Evolutionary conservation across 2,113 vertebrate species (phyloP).

Genomic region (Grammomys dolichurus): DNA sequence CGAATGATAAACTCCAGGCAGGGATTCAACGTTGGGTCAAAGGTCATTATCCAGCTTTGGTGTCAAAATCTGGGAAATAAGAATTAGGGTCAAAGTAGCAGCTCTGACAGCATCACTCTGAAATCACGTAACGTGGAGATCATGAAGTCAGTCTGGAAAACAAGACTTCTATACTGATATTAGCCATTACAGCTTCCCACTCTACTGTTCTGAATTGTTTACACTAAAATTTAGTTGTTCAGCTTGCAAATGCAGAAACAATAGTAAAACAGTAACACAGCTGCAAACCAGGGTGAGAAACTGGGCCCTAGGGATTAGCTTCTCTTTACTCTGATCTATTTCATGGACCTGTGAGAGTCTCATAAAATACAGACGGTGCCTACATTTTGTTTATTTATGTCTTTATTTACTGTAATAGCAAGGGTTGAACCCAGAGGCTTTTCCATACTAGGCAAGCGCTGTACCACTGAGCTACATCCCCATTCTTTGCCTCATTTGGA

Average conservation of each 20-base stretch:
- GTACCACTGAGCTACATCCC: too few species aligned
- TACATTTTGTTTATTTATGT: neutral
- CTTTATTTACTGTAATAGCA: neutral
- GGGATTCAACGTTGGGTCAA: neutral
- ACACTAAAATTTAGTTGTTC: neutral
- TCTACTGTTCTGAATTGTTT: neutral
- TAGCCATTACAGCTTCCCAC: neutral
- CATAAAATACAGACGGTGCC: neutral
- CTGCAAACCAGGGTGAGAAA: neutral
- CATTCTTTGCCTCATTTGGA: neutral
- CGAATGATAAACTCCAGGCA: neutral
- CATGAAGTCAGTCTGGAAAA: neutral
- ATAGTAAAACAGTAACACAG: neutral
- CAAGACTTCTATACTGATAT: too few species aligned
- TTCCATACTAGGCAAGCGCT: neutral
- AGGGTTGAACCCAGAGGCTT: neutral
- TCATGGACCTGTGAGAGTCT: neutral
- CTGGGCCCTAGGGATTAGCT: neutral
- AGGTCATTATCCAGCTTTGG: neutral
- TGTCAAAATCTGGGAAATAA: neutral
- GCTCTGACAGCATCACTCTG: neutral
- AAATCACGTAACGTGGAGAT: neutral
- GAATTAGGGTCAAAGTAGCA: neutral
- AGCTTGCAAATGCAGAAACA: neutral
- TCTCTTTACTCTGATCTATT: neutral